These are phyloP conservation scores for Chlorospingus flavigularis DNA, from an alignment of 2,797 vertebrate species.

Conservation along the genomic window DNA sequence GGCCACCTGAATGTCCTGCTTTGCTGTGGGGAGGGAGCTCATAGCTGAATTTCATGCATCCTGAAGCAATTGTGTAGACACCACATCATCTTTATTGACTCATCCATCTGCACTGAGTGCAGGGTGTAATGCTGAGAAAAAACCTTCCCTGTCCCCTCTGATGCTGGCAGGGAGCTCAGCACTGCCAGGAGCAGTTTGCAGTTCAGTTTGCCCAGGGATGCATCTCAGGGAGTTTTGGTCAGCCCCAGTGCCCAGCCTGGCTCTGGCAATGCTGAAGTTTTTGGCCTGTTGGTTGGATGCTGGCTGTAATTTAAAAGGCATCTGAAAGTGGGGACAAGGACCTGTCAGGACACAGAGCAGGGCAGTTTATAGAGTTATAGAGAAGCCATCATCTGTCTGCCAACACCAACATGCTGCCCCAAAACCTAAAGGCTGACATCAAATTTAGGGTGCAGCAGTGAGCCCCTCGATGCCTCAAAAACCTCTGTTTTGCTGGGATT, in stretches of 20 bases:
- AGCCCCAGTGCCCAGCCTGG: not conserved
- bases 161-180: not conserved
- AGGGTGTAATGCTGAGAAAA: not conserved
- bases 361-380: not conserved
- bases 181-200: not conserved
- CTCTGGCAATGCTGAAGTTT: not conserved
- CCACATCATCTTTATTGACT: not conserved
- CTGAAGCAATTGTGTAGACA: slow-evolving; percentile 24
- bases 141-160: not conserved
- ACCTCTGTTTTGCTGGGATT: not conserved
- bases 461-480: not conserved
- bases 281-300: not conserved
- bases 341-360: not conserved
- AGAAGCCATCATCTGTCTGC: not conserved
- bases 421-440: not conserved
- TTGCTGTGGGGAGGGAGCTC: slow-evolving; percentile 13
- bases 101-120: not conserved
- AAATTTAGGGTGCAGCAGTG: not conserved
- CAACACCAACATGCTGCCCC: not conserved
- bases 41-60: slow-evolving; percentile 44
- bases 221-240: not conserved
- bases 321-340: not conserved
- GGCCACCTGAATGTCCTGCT: not conserved
- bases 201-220: not conserved
- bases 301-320: not conserved